A percentile compares a stretch with the other conserved stretches of the same genome.
These are phyloP conservation scores for Podocnemis expansa DNA, from an alignment of 2,113 vertebrate genomes.

Conservation along the genomic window DNA sequence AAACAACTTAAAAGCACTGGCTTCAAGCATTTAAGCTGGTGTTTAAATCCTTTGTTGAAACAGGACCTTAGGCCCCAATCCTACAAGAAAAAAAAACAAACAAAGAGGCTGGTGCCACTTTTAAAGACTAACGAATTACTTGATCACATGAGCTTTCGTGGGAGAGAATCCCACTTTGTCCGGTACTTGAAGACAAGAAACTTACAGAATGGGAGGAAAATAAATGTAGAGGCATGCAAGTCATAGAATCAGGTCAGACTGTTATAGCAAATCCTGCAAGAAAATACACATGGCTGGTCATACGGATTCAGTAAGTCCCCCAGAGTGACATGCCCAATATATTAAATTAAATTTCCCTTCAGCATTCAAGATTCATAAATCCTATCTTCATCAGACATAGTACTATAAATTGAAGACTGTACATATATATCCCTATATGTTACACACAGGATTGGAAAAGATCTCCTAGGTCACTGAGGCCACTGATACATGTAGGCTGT, in stretches of 20 bases:
- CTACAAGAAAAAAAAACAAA: fast-evolving
- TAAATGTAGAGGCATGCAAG: no score
- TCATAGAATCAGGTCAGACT: no score
- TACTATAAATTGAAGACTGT: neutral
- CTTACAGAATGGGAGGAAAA: no score
- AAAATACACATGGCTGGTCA: neutral
- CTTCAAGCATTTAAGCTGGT: neutral
- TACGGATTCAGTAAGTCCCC: neutral
- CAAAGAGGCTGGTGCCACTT: no score
- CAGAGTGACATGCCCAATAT: neutral
- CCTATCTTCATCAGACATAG: neutral
- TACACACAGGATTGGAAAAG: neutral
- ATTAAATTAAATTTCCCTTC: neutral
- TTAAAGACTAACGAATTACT: no score
- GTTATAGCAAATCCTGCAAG: no score
- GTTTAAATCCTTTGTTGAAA: neutral
- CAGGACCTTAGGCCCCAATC: neutral
- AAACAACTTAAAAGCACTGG: neutral
- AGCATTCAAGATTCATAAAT: neutral
- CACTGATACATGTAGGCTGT: neutral
- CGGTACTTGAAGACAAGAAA: no score
- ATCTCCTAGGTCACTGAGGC: neutral
- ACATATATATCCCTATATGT: neutral
- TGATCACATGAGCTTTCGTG: no score
- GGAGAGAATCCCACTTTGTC: no score